A percentile compares a stretch with the other conserved stretches of the same genome.
phyloP scores from a whole-genome alignment of 2,113 vertebrate species.

The Poeciliopsis prolifica region DNA sequence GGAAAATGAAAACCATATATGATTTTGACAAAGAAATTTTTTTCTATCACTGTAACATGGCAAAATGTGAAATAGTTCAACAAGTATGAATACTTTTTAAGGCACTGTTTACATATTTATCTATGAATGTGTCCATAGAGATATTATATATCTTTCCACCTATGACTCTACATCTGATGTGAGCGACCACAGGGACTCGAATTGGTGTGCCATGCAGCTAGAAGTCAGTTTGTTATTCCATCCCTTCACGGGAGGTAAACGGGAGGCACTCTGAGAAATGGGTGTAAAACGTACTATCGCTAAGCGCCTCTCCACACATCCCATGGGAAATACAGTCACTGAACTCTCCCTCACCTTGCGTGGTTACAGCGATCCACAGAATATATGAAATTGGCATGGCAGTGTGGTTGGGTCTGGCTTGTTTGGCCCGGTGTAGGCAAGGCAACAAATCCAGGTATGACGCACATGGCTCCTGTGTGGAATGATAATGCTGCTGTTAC shows the following conservation, averaged over 20 bases:
- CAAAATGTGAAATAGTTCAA: no score
- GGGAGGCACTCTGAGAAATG: slow-evolving; percentile 44
- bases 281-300: slow-evolving; percentile 46
- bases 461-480: slow-evolving; percentile 58
- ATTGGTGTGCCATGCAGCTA: slow-evolving; percentile 41
- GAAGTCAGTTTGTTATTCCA: slow-evolving; percentile 22
- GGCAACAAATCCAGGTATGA: slow-evolving; percentile 67
- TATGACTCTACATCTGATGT: background rate
- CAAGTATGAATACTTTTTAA: no score
- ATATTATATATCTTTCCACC: slow-evolving; percentile 21
- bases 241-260: slow-evolving; percentile 15
- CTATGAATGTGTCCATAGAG: slow-evolving; percentile 4
- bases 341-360: slow-evolving; percentile 46
- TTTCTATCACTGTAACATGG: no score
- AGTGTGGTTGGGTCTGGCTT: slow-evolving; percentile 7
- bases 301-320: slow-evolving; percentile 52
- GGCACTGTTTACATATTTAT: background rate
- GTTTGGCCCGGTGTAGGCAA: slow-evolving; percentile 30
- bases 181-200: slow-evolving; percentile 12
- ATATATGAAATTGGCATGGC: slow-evolving; percentile 12
- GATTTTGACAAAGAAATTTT: no score
- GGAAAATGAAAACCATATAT: no score
- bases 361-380: background rate
- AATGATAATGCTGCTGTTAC: slow-evolving; percentile 76
- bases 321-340: slow-evolving; percentile 43